Percentiles rank a stretch among this genome's conserved stretches.
phyloP scores from a whole-genome alignment of 2,797 vertebrate species.

The Emydoidea blandingii region DNA sequence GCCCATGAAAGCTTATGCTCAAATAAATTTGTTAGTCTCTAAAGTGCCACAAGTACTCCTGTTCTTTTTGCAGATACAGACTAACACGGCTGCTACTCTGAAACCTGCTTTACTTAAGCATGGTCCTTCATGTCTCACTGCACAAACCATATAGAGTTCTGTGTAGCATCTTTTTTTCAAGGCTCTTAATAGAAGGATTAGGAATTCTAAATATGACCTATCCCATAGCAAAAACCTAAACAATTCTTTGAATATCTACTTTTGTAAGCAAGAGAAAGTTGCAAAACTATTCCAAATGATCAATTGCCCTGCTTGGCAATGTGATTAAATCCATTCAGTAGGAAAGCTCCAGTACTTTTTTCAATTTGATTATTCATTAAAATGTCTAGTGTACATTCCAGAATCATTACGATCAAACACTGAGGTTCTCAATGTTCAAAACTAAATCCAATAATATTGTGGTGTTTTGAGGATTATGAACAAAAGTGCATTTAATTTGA shows the following conservation, averaged over 20 bases:
- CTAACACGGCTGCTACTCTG: too few relatives aligned
- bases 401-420: neutral
- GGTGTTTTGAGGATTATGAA: neutral
- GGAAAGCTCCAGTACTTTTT: neutral
- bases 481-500: neutral
- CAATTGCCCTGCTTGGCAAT: neutral
- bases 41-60: too few relatives aligned
- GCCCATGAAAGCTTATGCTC: too few relatives aligned
- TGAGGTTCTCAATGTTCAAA: neutral
- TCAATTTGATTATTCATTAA: neutral
- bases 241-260: neutral
- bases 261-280: neutral
- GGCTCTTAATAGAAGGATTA: neutral
- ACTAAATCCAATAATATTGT: neutral
- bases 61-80: too few relatives aligned
- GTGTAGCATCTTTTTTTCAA: neutral
- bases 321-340: neutral
- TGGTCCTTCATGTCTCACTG: neutral
- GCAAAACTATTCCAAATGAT: neutral
- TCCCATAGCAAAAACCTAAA: neutral
- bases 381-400: neutral
- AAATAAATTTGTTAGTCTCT: too few relatives aligned
- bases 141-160: neutral
- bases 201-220: neutral
- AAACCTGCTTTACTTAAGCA: neutral